phyloP scores from a whole-genome alignment of 2,797 vertebrate species.

The Platyrinchus mystaceus region DNA sequence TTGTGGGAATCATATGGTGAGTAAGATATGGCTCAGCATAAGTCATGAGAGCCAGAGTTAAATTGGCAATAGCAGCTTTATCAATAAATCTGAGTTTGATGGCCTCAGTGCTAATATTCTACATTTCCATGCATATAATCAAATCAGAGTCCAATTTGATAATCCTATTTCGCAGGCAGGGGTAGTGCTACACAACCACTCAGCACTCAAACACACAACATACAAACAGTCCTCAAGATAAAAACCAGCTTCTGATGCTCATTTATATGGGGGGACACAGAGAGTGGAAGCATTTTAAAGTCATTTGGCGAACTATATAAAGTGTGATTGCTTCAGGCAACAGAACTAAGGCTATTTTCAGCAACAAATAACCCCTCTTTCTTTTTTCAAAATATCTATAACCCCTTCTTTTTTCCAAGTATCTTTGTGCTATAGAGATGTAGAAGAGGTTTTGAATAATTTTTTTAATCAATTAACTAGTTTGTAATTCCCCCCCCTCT shows the following conservation, averaged over 20 bases:
- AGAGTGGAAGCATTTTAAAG: background rate
- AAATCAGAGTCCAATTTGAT: background rate
- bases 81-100: background rate
- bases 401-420: background rate
- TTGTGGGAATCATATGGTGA: background rate
- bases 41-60: background rate
- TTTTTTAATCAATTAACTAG: background rate
- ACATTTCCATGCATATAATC: background rate
- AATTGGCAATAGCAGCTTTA: rapidly evolving
- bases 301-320: background rate
- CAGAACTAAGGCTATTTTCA: background rate
- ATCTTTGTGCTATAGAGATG: background rate
- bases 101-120: background rate
- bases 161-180: rapidly evolving
- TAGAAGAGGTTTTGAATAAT: background rate
- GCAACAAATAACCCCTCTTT: background rate
- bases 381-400: background rate
- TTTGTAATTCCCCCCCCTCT: background rate
- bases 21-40: background rate
- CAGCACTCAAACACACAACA: background rate
- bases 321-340: background rate
- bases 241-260: background rate
- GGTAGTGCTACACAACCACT: background rate
- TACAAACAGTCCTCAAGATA: background rate
- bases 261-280: background rate